phyloP scores from a whole-genome alignment of 2,888 invertebrate genomes.

The Rhopalosiphum nymphaeae region DNA sequence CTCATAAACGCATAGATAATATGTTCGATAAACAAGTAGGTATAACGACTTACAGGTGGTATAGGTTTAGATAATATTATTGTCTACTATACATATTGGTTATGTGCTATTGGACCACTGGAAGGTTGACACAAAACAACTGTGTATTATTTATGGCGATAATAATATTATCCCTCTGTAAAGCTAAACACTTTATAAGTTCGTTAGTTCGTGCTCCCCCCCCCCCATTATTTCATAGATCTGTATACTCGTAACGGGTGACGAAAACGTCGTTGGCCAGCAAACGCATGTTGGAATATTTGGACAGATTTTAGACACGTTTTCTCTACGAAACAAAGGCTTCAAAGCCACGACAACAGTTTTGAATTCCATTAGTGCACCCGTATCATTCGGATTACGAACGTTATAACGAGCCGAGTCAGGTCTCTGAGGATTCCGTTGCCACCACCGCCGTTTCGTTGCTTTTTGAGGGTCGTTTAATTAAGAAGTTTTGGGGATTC shows the following conservation, averaged over 20 bases:
- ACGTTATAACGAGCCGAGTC: slow-evolving; percentile 29
- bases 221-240: neutral
- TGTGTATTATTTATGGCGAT: neutral
- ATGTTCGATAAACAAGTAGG: too few relatives aligned
- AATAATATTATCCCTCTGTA: neutral
- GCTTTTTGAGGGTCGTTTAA: slow-evolving; percentile 48
- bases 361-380: slow-evolving; percentile 33
- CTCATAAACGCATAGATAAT: too few relatives aligned
- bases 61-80: too few relatives aligned
- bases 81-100: neutral
- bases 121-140: neutral
- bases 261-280: neutral
- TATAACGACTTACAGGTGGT: too few relatives aligned
- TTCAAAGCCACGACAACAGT: neutral
- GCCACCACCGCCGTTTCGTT: neutral
- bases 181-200: neutral
- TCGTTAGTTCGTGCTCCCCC: neutral
- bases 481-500: slow-evolving; percentile 54
- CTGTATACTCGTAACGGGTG: neutral
- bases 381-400: slow-evolving; percentile 42
- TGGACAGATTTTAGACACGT: neutral
- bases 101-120: neutral
- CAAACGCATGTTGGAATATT: neutral
- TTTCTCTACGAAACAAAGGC: neutral
- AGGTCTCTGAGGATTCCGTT: slow-evolving; percentile 14